A percentile compares a stretch with the other conserved stretches of the same genome.
Evolutionary conservation across 2,888 invertebrate genomes (phyloP).

Genomic region (Mactromeris polynyma): DNA sequence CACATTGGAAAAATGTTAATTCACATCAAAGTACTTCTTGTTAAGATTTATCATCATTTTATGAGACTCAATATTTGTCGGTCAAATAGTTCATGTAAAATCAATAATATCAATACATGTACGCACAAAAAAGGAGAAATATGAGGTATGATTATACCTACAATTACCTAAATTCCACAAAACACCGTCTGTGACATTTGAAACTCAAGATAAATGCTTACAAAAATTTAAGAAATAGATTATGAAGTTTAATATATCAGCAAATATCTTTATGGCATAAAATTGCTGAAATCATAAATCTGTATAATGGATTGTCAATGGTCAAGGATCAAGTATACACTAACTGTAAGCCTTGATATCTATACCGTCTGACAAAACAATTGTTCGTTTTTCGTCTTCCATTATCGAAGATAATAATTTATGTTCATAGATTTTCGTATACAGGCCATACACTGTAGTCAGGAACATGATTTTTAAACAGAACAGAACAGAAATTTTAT

Average conservation of each 20-base stretch:
- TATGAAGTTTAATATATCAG: not conserved
- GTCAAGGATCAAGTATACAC: conserved; percentile 15
- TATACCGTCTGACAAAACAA: not conserved
- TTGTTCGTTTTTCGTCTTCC: not conserved
- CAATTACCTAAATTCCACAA: not conserved
- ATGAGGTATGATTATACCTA: not conserved
- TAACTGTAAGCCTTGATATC: not conserved
- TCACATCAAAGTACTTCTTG: not conserved
- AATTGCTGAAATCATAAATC: not conserved
- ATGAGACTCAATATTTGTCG: not conserved
- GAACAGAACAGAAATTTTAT: no score
- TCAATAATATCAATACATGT: not conserved
- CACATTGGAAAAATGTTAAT: not conserved
- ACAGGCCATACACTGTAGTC: no score
- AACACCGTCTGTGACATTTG: not conserved
- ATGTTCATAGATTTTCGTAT: no score
- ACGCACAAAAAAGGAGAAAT: not conserved
- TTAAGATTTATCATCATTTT: not conserved
- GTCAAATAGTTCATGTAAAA: not conserved
- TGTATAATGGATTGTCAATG: not conserved
- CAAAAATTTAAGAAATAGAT: not conserved
- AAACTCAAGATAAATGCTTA: not conserved
- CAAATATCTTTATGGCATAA: not conserved
- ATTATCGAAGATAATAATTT: no score
- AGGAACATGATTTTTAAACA: no score